Percentiles rank a stretch among this genome's conserved stretches.
Evolutionary conservation across 1,140 invertebrate genomes (phyloP).

Genomic region (Nephotettix cincticeps): DNA sequence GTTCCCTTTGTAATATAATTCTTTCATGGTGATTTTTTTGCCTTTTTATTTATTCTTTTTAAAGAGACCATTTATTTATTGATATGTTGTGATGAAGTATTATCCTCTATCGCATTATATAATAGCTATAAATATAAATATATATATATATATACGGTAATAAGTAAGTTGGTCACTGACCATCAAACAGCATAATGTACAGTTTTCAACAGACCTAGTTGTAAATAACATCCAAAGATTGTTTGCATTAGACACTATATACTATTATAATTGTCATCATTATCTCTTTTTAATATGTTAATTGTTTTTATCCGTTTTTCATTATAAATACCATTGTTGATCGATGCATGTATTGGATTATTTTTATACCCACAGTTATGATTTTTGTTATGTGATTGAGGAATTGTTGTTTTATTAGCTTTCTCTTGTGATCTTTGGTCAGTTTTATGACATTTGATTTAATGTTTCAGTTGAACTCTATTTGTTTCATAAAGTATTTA

Average conservation of each 20-base stretch:
- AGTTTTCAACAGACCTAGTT: slow-evolving; percentile 25
- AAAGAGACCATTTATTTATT: slow-evolving; percentile 13
- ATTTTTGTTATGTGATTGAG: not conserved
- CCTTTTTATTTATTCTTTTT: slow-evolving; percentile 15
- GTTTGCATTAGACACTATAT: slow-evolving; percentile 27
- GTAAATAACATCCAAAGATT: slow-evolving; percentile 32
- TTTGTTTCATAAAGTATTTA: too few relatives aligned
- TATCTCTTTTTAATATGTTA: slow-evolving; percentile 25
- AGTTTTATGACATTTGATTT: not conserved
- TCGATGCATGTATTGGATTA: not conserved
- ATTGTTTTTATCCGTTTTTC: slow-evolving; percentile 6
- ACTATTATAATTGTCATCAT: slow-evolving; percentile 21
- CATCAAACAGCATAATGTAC: slow-evolving; percentile 14
- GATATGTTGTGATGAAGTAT: slow-evolving; percentile 19
- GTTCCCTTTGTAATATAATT: slow-evolving; percentile 4
- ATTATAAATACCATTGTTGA: slow-evolving; percentile 8
- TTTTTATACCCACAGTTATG: not conserved
- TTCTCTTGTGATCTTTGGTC: not conserved
- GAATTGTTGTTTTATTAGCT: not conserved
- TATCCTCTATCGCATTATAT: slow-evolving; percentile 21
- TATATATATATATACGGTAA: slow-evolving; percentile 19
- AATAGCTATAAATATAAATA: slow-evolving; percentile 12
- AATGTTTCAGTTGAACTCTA: too few relatives aligned
- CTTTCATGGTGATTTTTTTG: slow-evolving; percentile 1
- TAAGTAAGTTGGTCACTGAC: not conserved